These are phyloP conservation scores for Torymus texanus DNA, from an alignment of 2,888 invertebrate genomes.

Conservation along the genomic window DNA sequence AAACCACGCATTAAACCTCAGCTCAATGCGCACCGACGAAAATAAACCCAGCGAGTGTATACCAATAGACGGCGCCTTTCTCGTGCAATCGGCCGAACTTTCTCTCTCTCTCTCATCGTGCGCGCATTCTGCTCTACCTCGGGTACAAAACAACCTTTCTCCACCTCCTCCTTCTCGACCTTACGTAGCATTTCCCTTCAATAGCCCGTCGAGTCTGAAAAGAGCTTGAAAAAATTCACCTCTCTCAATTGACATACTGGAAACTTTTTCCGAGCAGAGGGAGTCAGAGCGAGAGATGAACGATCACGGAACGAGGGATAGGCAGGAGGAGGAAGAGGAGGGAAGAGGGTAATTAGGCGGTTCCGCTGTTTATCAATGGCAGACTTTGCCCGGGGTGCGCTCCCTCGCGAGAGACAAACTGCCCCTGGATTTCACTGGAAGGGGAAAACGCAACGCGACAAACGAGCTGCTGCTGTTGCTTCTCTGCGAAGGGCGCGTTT, in stretches of 20 bases:
- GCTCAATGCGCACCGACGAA: too few species aligned
- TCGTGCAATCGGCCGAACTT: not conserved
- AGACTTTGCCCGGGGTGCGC: slow-evolving; percentile 59
- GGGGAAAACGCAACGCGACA: slow-evolving; percentile 59
- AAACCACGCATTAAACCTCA: too few species aligned
- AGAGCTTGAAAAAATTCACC: not conserved
- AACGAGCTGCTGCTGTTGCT: slow-evolving; percentile 46
- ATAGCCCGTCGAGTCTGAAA: too few species aligned
- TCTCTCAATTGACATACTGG: not conserved
- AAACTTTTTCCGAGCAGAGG: not conserved
- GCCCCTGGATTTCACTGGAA: slow-evolving; percentile 56
- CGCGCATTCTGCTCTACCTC: too few species aligned
- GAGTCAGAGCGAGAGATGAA: not conserved
- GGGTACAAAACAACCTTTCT: too few species aligned
- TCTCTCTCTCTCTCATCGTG: slow-evolving; percentile 9
- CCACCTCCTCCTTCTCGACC: too few species aligned
- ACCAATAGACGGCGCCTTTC: not conserved
- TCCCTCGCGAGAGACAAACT: slow-evolving; percentile 68
- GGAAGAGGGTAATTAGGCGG: slow-evolving; percentile 63
- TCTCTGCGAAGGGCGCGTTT: too few species aligned
- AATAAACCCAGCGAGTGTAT: too few species aligned
- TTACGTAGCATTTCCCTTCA: too few species aligned
- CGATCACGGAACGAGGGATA: not conserved
- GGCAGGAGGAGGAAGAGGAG: slow-evolving; percentile 48
- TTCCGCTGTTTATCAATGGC: slow-evolving; percentile 65